A percentile compares a stretch with the other conserved stretches of the same genome.
Evolutionary conservation across 2,797 vertebrate species (phyloP).

Genomic region (Hozukius guyotensis): DNA sequence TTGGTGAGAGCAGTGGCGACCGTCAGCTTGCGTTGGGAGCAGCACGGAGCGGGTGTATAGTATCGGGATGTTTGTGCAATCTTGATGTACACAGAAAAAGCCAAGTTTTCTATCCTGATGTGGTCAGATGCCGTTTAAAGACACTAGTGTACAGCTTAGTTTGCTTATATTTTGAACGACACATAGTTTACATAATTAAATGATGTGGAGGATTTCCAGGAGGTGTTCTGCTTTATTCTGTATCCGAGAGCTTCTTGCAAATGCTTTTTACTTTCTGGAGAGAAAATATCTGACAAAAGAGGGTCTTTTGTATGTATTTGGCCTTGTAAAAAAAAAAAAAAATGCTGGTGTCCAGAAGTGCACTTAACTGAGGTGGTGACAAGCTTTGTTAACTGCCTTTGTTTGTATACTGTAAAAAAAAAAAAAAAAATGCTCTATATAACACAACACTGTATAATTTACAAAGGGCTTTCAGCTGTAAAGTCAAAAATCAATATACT

Average conservation of each 20-base stretch:
- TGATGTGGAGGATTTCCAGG: conserved; percentile 49
- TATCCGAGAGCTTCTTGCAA: conserved; percentile 49
- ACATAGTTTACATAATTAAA: conserved; percentile 68
- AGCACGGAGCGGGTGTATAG: conserved; percentile 24
- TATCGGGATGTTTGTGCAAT: conserved; percentile 73
- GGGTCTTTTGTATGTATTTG: conserved; percentile 50
- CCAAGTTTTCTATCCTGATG: conserved; percentile 50
- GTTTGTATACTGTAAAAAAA: conserved; percentile 63
- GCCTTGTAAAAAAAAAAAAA: conserved; percentile 31
- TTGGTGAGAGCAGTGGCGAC: conserved; percentile 8
- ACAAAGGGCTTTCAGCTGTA: conserved; percentile 49
- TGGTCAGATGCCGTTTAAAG: conserved; percentile 50
- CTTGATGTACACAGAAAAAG: conserved; percentile 56
- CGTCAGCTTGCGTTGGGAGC: conserved; percentile 31
- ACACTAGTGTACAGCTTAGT: conserved; percentile 82
- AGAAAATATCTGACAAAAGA: conserved; percentile 39
- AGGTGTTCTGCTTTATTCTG: conserved; percentile 52
- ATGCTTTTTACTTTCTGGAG: conserved; percentile 47
- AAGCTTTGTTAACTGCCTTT: conserved; percentile 37
- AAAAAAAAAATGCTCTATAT: conserved; percentile 14
- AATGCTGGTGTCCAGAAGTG: conserved; percentile 62
- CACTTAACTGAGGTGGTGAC: conserved; percentile 56
- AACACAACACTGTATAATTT: conserved; percentile 68
- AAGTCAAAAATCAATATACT: conserved; percentile 33
- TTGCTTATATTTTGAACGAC: conserved; percentile 52